Percentiles rank a stretch among this genome's conserved stretches.
These are phyloP conservation scores for Anoplopoma fimbria DNA, from an alignment of 2,113 vertebrate genomes.

Conservation along the genomic window DNA sequence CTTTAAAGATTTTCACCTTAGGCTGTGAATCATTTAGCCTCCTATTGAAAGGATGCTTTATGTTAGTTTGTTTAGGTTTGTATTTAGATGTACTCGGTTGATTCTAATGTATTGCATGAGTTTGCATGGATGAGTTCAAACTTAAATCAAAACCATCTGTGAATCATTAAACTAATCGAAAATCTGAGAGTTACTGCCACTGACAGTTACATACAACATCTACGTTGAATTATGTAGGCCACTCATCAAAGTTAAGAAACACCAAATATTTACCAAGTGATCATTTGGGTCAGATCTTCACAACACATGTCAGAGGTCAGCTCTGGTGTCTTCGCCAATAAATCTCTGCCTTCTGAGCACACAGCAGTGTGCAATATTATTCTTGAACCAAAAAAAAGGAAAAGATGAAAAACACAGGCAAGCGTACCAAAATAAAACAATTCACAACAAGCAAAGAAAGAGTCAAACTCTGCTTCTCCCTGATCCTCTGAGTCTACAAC, in stretches of 20 bases:
- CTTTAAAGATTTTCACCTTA: not conserved
- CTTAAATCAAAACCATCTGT: constrained; percentile 44
- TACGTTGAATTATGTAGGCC: constrained; percentile 71
- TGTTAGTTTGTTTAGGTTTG: not conserved
- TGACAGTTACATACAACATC: constrained; percentile 52
- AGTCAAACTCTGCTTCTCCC: constrained; percentile 65
- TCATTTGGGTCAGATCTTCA: constrained; percentile 75
- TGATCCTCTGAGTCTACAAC: constrained; percentile 67
- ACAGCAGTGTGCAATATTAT: constrained; percentile 77
- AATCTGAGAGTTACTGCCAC: constrained; percentile 37
- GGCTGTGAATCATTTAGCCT: not conserved
- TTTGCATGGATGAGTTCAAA: constrained; percentile 34
- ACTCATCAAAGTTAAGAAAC: constrained; percentile 69
- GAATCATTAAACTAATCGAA: constrained; percentile 49
- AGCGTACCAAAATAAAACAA: constrained; percentile 78
- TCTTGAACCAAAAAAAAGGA: constrained; percentile 67
- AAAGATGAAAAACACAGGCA: constrained; percentile 75
- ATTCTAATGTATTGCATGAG: constrained; percentile 17
- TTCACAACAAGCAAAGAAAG: constrained; percentile 79
- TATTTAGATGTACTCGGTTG: not conserved
- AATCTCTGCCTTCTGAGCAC: constrained; percentile 67
- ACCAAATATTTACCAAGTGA: constrained; percentile 77
- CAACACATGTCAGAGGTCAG: constrained; percentile 74
- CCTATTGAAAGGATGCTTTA: not conserved
- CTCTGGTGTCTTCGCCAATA: constrained; percentile 76